Conservation (phyloP, 30 jellyfish, hydroid and myxozoan species). For the Aurelia sp. region DNA sequence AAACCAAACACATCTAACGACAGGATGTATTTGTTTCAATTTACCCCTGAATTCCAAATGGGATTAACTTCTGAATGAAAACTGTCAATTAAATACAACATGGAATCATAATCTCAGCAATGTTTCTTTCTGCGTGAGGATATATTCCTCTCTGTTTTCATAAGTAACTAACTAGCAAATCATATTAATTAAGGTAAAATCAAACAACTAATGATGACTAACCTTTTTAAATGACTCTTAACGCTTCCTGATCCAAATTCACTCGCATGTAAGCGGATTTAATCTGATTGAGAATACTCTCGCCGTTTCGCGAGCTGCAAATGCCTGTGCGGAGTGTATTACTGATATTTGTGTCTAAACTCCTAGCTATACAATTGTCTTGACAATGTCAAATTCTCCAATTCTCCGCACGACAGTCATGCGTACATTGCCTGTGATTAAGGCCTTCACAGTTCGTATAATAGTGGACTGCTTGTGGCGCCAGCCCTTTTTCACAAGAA, state of each 20-base stretch:
- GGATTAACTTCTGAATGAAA: too few relatives aligned
- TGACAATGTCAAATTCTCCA: slow-evolving; percentile 36
- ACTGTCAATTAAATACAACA: too few relatives aligned
- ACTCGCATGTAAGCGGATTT: slow-evolving; percentile 24
- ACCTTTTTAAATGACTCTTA: background rate
- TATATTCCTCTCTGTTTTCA: too few relatives aligned
- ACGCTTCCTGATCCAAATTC: slow-evolving; percentile 14
- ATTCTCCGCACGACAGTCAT: slow-evolving; percentile 45
- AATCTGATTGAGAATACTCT: background rate
- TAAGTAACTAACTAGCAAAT: too few relatives aligned
- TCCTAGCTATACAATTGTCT: slow-evolving; percentile 40
- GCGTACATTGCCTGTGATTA: slow-evolving; percentile 46
- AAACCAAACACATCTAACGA: too few relatives aligned
- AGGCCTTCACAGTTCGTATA: slow-evolving; percentile 49
- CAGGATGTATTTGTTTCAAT: too few relatives aligned
- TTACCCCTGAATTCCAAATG: too few relatives aligned
- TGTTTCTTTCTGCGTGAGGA: too few relatives aligned
- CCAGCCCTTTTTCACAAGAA: slow-evolving; percentile 67
- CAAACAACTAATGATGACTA: background rate
- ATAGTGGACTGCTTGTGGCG: slow-evolving; percentile 62
- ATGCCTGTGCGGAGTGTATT: slow-evolving; percentile 22
- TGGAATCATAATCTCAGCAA: too few relatives aligned
- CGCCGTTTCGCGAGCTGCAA: slow-evolving; percentile 5
- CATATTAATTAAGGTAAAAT: too few relatives aligned
- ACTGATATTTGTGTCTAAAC: slow-evolving; percentile 9